Base-by-base conservation (phyloP, 2,888 invertebrate genomes). In the Diogma glabrata region DNA sequence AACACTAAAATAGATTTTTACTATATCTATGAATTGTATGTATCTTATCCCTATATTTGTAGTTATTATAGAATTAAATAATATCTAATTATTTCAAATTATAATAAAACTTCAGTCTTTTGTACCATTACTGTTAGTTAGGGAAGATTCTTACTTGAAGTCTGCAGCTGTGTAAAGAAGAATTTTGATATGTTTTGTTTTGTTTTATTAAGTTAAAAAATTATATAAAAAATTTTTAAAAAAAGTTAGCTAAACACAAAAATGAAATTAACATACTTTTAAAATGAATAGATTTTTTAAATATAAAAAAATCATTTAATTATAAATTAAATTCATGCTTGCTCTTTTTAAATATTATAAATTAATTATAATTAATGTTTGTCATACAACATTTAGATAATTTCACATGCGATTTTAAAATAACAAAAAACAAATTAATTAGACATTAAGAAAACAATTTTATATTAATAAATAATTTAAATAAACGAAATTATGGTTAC, bases 91-190 rank as follows among this genome's bases (percentile, higher is more conserved):
- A 19, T 48, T 22, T 47, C 24, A 47, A 47, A 26, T 47, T 54
- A 67, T 63, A 67, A 65, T 66, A 68, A 63, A 61, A 66, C 63
- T 65, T 68, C 67, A 68, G 67, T 68, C 67, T 68, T 68, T 61
- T 65, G 60, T 62, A 65, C 64, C 64, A 61, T 66, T 64, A 64
- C 68, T 65, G 63, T 61, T 66, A 66, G 67, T 69, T 70, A 69
- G 66, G 67, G 66, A 63, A 54, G 53, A 65, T 62, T 59, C 59
- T 63, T 64, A 60, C 63, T 62, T 58, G 61, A 59, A 54, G 59
- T 62, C 66, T 67, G 68, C 58, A 67, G 62, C 56, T 63, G 62
- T 57, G 22, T 12, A 54, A 47, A 52, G 54, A 52, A 49, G 24
- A 53, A 24, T 24, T 24, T 24, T 9, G 7, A 24, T 8, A 8